phyloP scores from a whole-genome alignment of 2,888 invertebrate genomes.

The Dilophus febrilis region DNA sequence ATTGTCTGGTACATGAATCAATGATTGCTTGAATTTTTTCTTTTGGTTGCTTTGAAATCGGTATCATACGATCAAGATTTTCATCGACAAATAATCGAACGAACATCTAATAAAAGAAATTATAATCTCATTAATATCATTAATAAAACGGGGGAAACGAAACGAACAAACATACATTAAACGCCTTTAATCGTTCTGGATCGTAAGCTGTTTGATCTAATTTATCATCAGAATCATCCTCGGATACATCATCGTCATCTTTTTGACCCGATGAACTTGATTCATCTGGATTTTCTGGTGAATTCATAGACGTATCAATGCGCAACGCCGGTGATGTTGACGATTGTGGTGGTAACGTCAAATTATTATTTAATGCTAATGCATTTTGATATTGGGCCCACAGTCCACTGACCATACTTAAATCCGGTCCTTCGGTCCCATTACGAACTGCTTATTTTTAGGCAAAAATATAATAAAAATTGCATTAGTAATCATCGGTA shows the following conservation, averaged over 20 bases:
- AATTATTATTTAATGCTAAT: slow-evolving; percentile 46
- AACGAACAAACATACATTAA: slow-evolving; percentile 57
- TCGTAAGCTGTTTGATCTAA: slow-evolving; percentile 77
- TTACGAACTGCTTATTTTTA: slow-evolving; percentile 42
- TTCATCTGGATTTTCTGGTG: slow-evolving; percentile 50
- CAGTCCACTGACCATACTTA: slow-evolving; percentile 48
- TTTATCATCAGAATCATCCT: slow-evolving; percentile 83
- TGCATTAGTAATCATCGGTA: too few relatives aligned
- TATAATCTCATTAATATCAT: not conserved
- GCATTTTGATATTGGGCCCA: slow-evolving; percentile 77
- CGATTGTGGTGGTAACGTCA: slow-evolving; percentile 25
- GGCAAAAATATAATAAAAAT: too few relatives aligned
- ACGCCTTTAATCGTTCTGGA: slow-evolving; percentile 87
- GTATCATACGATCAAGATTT: slow-evolving; percentile 89
- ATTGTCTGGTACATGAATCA: slow-evolving; percentile 91
- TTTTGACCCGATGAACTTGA: slow-evolving; percentile 79
- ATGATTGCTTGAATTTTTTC: slow-evolving; percentile 96
- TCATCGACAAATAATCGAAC: slow-evolving; percentile 93
- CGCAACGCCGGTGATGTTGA: slow-evolving; percentile 31
- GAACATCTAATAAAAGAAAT: slow-evolving; percentile 62
- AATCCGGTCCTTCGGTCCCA: slow-evolving; percentile 30
- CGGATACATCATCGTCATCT: slow-evolving; percentile 63
- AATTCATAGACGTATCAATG: slow-evolving; percentile 52
- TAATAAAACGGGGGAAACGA: not conserved
- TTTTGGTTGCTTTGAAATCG: slow-evolving; percentile 93